Percentiles rank a stretch among this genome's conserved stretches.
phyloP scores from a whole-genome alignment of 1,140 invertebrate species.

The Colletes latitarsis region DNA sequence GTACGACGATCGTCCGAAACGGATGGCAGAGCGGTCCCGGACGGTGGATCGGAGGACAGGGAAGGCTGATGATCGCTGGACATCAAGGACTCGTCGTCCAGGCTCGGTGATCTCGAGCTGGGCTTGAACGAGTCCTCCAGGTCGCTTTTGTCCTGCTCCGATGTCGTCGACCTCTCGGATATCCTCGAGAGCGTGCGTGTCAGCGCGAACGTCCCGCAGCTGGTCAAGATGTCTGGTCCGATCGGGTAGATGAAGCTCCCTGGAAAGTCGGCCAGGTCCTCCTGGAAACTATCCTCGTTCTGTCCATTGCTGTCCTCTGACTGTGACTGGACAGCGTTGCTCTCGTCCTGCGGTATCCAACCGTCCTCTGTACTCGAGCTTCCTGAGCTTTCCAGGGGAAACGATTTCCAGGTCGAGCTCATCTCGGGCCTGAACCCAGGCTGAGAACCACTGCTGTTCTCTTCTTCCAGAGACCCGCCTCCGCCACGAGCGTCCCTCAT shows the following conservation, averaged over 20 bases:
- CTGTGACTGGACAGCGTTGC: constrained; percentile 80
- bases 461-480: constrained; percentile 75
- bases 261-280: constrained; percentile 88
- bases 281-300: constrained; percentile 86
- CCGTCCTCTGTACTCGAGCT: constrained; percentile 91
- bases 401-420: constrained; percentile 89
- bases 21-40: constrained; percentile 76
- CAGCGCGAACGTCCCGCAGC: constrained; percentile 86
- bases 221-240: constrained; percentile 86
- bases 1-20: constrained; percentile 89
- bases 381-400: constrained; percentile 89
- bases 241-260: constrained; percentile 87
- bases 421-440: constrained; percentile 84
- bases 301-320: constrained; percentile 83
- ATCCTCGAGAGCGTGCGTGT: constrained; percentile 90
- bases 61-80: constrained; percentile 93
- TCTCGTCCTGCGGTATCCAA: constrained; percentile 88
- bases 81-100: constrained; percentile 90
- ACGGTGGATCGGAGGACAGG: constrained; percentile 89
- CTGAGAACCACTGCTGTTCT: constrained; percentile 87
- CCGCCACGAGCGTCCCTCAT: constrained; percentile 70
- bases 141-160: constrained; percentile 89
- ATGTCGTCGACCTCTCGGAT: constrained; percentile 92
- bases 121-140: constrained; percentile 93
- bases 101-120: constrained; percentile 89